phyloP scores from a whole-genome alignment of 2,888 invertebrate species.

The Habroteleia sp. region DNA sequence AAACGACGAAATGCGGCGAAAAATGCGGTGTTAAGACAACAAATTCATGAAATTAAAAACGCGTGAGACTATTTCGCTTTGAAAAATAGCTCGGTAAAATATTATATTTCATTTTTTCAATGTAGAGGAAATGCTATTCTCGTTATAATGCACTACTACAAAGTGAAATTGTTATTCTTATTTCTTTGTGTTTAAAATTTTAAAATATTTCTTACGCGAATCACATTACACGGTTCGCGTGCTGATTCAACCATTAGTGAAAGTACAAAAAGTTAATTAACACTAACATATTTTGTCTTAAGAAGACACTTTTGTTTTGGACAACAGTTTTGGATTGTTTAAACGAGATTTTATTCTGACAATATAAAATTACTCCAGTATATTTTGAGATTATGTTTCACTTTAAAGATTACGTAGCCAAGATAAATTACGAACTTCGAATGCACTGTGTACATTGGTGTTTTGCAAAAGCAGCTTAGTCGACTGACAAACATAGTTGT shows the following conservation, averaged over 20 bases:
- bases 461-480: constrained; percentile 49
- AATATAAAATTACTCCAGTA: constrained; percentile 28
- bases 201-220: constrained; percentile 8
- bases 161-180: constrained; percentile 25
- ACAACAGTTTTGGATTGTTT: constrained; percentile 31
- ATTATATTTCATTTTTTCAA: constrained; percentile 18
- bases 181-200: constrained; percentile 28
- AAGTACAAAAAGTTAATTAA: constrained; percentile 26
- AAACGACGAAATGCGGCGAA: constrained; percentile 27
- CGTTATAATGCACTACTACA: constrained; percentile 6
- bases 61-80: constrained; percentile 19
- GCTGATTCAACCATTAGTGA: constrained; percentile 10
- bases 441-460: constrained; percentile 27
- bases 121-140: constrained; percentile 9
- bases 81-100: constrained; percentile 35
- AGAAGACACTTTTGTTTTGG: constrained; percentile 22
- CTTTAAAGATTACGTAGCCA: constrained; percentile 53
- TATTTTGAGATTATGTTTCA: constrained; percentile 47
- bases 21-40: constrained; percentile 40
- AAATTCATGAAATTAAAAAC: constrained; percentile 49
- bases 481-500: constrained; percentile 56
- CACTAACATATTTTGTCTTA: constrained; percentile 17
- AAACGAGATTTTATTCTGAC: constrained; percentile 33
- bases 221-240: constrained; percentile 2
- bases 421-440: constrained; percentile 44